Percentiles rank a stretch among this genome's conserved stretches.
These are phyloP conservation scores for Rhimphoctona megacephalus DNA, from an alignment of 2,888 invertebrate genomes.

Conservation along the genomic window DNA sequence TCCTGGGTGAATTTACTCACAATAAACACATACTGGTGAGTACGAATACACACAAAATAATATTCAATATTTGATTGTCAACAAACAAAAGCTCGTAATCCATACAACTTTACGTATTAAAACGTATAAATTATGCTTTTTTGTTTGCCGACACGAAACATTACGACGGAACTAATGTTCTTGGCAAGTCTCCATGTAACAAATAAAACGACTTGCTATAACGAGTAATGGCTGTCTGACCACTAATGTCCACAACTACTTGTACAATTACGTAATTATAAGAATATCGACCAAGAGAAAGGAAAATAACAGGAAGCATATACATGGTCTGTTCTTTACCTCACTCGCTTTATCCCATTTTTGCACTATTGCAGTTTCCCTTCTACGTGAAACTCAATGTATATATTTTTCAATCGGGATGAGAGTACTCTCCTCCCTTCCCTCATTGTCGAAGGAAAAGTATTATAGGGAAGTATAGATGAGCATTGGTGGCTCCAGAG, in stretches of 20 bases:
- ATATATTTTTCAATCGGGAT: slow-evolving; percentile 11
- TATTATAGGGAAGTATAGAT: slow-evolving; percentile 41
- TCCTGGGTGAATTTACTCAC: neutral
- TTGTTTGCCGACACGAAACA: neutral
- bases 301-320: neutral
- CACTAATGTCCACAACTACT: slow-evolving; percentile 45
- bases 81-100: neutral
- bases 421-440: neutral
- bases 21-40: neutral
- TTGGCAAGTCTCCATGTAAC: slow-evolving; percentile 47
- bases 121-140: neutral
- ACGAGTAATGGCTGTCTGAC: slow-evolving; percentile 52
- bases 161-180: slow-evolving; percentile 19
- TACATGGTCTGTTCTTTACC: neutral
- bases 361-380: slow-evolving; percentile 22
- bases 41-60: neutral
- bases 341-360: slow-evolving; percentile 36
- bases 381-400: slow-evolving; percentile 26
- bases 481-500: slow-evolving; percentile 33
- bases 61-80: neutral
- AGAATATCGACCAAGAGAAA: slow-evolving; percentile 38
- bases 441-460: slow-evolving; percentile 27
- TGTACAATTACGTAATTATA: slow-evolving; percentile 36
- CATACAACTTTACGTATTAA: slow-evolving; percentile 5
- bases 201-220: slow-evolving; percentile 46